Base-by-base conservation (phyloP, 2,888 invertebrate species). In the Nemotelus pantherinus region DNA sequence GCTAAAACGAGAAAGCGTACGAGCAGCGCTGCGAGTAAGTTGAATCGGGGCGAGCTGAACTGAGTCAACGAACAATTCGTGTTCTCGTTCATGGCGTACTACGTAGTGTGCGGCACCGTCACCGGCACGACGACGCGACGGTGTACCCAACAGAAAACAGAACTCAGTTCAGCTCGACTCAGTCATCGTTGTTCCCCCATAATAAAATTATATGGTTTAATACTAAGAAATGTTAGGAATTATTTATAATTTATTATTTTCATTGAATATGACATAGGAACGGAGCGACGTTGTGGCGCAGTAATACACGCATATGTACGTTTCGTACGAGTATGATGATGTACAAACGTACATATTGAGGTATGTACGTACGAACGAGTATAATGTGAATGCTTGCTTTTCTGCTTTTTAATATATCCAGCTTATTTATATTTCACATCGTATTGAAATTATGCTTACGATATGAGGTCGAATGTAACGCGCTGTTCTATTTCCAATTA, bases 171-270 rank as follows among this genome's bases (percentile, higher is more conserved):
- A 63, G 55, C 43, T 53, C 47, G 63, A 48, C 74, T 48, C 50
- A 74, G 60, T 60, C 74, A 74, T 60, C 74, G 74, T 63, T 43
- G 71, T 71, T 60, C 74, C 74, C 68, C 77, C 68, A 65, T 77
- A 77, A 77, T 77, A 77, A 77, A 77, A 77, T 77, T 77, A 77
- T 77, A 77, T 77, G 77, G 77, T 77, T 77, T 77, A 77, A 77
- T 77, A 77, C 77, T 68, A 77, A 77, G 77, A 77, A 77, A 77
- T 55, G 77, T 77, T 67, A 58, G 68, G 68, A 77, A 77, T 77
- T 77, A 77, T 77, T 77, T 77, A 77, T 77, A 77, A 77, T 77
- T 77, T 77, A 77, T 77, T 77, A 77, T 77, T 77, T 77, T 77
- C 77, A 77, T 77, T 77, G 65, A 77, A 68, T 77, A 77, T 58